Evolutionary conservation across 2,888 invertebrate genomes (phyloP), one percentile per base, ranked within the genome.

Genomic region (Gandaritis pyraliata): DNA sequence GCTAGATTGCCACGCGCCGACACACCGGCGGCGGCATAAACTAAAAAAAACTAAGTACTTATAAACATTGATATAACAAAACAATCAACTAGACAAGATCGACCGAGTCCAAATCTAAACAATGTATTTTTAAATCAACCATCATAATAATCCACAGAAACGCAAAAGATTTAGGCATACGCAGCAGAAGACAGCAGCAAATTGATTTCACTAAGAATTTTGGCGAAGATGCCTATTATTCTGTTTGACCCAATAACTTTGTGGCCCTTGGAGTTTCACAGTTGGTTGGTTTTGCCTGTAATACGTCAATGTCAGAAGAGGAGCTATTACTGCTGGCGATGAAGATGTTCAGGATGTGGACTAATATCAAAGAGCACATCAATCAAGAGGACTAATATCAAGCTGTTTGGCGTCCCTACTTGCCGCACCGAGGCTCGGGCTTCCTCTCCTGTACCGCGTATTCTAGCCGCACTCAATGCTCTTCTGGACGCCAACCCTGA

Each of bases 1-100:
- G 80, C 85, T 85, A 85, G 83, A 85, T 81, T 80, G 82, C 77
- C 77, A 87, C 83, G 85, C 81, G 83, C 79, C 72, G 70, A 73
- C 70, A 77, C 78, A 83, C 80, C 79, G 73, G 80, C 74, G 73
- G 23, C 33, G 33, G 4, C 33, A 2, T 72, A 76, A 16, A 10
- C 3, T 16, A 16, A 73, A 70, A 75, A 38, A 43, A 16, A 73
- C 70, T 75, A n/a, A n/a, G n/a, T n/a, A n/a, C n/a, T n/a, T n/a
- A 43, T 47, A 76, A 74, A 73, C 69, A 72, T 57, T 49, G 36
- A 49, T 53, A 23, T 61, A 49, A 63, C 69, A 73, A 77, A 49
- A 63, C 69, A 73, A 77, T 71, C 64, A 74, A 80, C 78, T 70
- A 75, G 68, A 56, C 64, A 65, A 69, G 71, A 66, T 67, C 56